phyloP scores from a whole-genome alignment of 2,888 invertebrate genomes.

The Zaprionus obscuricornis region DNA sequence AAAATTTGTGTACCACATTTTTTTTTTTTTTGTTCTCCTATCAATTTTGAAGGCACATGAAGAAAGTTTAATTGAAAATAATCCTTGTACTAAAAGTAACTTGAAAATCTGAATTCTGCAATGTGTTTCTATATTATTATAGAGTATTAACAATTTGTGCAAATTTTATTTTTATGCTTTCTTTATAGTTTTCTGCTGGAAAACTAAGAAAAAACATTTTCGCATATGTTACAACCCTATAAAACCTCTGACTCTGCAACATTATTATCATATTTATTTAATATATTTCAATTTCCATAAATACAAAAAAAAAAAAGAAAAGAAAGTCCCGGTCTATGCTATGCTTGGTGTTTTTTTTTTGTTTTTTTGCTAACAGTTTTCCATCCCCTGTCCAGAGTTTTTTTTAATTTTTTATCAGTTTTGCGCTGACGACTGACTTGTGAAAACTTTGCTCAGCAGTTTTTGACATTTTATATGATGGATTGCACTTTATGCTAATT shows the following conservation, averaged over 20 bases:
- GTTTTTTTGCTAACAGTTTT: constrained; percentile 19
- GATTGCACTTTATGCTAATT: constrained; percentile 81
- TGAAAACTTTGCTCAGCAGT: constrained; percentile 79
- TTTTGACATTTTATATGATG: constrained; percentile 82
- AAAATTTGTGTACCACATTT: constrained; percentile 45
- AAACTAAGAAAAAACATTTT: too few relatives aligned
- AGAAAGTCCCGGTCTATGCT: too few relatives aligned
- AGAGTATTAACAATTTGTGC: too few relatives aligned
- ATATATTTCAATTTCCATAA: constrained; percentile 64
- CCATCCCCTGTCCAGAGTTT: constrained; percentile 43
- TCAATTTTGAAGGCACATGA: too few relatives aligned
- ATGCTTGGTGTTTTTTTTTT: constrained; percentile 7
- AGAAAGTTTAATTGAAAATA: too few relatives aligned
- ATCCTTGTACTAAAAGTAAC: not conserved
- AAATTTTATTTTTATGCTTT: too few relatives aligned
- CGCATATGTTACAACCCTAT: constrained; percentile 23
- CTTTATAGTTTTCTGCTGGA: constrained; percentile 61
- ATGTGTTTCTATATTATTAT: too few relatives aligned
- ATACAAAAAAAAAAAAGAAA: not conserved
- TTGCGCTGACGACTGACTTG: constrained; percentile 66
- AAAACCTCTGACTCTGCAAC: constrained; percentile 26
- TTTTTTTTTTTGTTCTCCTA: too few relatives aligned
- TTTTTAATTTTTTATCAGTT: constrained; percentile 55
- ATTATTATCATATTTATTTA: constrained; percentile 72
- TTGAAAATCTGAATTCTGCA: too few relatives aligned